Percentiles rank a stretch among this genome's conserved stretches.
phyloP scores from a whole-genome alignment of 2,113 vertebrate species.

The Tragelaphus buxtoni region DNA sequence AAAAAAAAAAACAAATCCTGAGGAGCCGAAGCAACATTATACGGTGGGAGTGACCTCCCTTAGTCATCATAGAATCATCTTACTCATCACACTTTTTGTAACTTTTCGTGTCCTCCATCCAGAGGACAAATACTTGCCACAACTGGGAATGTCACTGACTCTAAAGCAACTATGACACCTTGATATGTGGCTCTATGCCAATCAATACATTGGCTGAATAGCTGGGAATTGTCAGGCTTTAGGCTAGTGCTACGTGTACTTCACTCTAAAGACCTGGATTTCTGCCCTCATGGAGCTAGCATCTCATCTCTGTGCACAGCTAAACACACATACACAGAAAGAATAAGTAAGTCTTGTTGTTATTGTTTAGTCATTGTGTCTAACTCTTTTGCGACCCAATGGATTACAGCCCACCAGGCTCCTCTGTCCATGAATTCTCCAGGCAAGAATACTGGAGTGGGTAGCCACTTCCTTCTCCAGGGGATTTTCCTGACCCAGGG shows the following conservation, averaged over 20 bases:
- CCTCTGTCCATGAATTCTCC: neutral
- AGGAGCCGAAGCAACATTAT: neutral
- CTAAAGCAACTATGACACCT: neutral
- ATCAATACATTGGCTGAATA: neutral
- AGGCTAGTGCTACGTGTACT: neutral
- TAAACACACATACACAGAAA: neutral
- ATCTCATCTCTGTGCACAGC: neutral
- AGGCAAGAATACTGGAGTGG: neutral
- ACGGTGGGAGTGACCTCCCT: neutral
- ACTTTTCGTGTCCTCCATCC: neutral
- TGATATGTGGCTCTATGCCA: neutral
- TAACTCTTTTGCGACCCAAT: neutral
- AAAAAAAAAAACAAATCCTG: neutral
- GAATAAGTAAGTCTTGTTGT: neutral
- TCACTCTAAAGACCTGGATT: neutral
- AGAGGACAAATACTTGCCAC: conserved; percentile 1
- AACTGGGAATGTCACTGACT: neutral
- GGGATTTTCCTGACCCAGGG: neutral
- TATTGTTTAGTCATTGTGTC: neutral
- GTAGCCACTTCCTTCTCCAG: neutral
- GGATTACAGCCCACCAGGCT: neutral
- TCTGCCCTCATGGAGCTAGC: neutral
- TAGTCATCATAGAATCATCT: neutral
- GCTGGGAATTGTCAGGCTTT: neutral
- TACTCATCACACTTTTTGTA: neutral